Percentiles rank a stretch among this genome's conserved stretches.
Conservation (phyloP, 2,113 vertebrate genomes). For the Platycercus adscitus region DNA sequence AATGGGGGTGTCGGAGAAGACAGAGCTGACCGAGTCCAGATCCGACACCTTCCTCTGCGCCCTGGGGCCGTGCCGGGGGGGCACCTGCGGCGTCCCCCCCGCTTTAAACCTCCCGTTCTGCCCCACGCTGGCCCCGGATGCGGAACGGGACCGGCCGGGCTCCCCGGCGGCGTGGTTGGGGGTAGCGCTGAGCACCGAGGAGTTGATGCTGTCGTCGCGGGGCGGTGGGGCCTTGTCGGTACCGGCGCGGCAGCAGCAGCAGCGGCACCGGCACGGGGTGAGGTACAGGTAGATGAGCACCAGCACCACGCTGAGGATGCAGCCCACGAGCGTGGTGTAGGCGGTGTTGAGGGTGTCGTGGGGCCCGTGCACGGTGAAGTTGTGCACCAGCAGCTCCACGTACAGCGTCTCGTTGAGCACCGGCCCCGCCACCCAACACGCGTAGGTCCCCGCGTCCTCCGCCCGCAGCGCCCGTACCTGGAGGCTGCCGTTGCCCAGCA, state of each 20-base stretch:
- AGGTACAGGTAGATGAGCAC: slow-evolving; percentile 97
- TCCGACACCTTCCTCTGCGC: slow-evolving; percentile 91
- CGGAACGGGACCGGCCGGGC: slow-evolving; percentile 77
- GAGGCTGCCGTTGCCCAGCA: slow-evolving; percentile 84
- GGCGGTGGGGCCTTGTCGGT: slow-evolving; percentile 79
- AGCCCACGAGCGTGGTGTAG: slow-evolving; percentile 96
- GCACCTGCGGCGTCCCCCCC: slow-evolving; percentile 74
- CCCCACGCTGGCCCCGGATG: slow-evolving; percentile 76
- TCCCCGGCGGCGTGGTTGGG: slow-evolving; percentile 84
- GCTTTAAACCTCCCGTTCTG: slow-evolving; percentile 92
- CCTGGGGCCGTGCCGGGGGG: slow-evolving; percentile 71
- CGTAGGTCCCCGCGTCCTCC: slow-evolving; percentile 89
- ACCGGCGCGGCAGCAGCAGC: slow-evolving; percentile 91
- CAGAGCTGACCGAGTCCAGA: slow-evolving; percentile 93
- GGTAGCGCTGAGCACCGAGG: slow-evolving; percentile 92
- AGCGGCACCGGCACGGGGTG: slow-evolving; percentile 94
- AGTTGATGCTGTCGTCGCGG: slow-evolving; percentile 92
- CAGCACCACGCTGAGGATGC: slow-evolving; percentile 93
- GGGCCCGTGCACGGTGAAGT: slow-evolving; percentile 84
- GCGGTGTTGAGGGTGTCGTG: slow-evolving; percentile 92
- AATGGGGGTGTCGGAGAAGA: slow-evolving; percentile 97
- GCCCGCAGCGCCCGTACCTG: slow-evolving; percentile 75
- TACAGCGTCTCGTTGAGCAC: slow-evolving; percentile 92
- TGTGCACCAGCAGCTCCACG: slow-evolving; percentile 90
- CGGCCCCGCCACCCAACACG: slow-evolving; percentile 86